These are phyloP conservation scores for Clarias magur DNA, from an alignment of 2,113 vertebrate genomes.

Conservation along the genomic window DNA sequence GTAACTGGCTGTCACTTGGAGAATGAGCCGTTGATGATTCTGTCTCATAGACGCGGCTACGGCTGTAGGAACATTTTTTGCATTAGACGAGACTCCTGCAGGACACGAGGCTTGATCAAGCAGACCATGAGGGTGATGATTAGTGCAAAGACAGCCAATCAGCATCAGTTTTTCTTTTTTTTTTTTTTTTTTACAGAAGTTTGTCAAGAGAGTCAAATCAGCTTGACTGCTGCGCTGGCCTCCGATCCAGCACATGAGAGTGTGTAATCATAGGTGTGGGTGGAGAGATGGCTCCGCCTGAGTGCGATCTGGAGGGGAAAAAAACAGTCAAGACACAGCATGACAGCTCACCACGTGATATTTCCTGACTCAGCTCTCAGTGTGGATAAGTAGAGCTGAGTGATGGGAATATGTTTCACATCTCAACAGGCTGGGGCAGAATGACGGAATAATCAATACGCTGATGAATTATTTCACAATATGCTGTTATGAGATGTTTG, in stretches of 20 bases:
- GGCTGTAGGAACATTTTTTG: not conserved
- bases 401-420: not conserved
- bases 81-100: not conserved
- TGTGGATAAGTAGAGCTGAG: not conserved
- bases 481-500: not conserved
- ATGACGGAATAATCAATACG: not conserved
- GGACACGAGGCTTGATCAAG: not conserved
- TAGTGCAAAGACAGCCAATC: not conserved
- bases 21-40: conserved; percentile 28
- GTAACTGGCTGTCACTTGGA: conserved; percentile 23
- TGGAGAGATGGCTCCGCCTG: not conserved
- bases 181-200: not conserved
- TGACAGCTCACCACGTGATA: not conserved
- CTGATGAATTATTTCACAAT: not conserved
- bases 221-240: not conserved
- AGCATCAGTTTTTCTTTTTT: not conserved
- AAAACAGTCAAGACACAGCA: not conserved
- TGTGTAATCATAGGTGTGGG: not conserved
- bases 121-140: not conserved
- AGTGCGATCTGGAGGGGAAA: not conserved
- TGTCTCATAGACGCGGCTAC: not conserved
- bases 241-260: not conserved
- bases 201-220: conserved; percentile 9
- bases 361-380: not conserved
- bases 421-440: not conserved